Conservation (phyloP, 2,888 invertebrate genomes). For the Tetramorium bicarinatum region DNA sequence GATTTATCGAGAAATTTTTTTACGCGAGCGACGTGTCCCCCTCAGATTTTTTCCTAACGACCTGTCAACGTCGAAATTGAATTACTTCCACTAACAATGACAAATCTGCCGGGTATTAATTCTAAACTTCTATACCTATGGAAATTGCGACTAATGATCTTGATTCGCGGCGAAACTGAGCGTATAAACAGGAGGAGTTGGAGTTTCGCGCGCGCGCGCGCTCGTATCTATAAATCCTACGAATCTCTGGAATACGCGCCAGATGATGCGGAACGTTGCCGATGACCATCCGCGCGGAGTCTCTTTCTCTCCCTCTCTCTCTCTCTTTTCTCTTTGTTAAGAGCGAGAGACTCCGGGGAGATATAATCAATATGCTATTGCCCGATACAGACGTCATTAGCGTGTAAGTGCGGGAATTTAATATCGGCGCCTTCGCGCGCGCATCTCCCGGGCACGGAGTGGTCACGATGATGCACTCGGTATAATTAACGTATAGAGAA, state of each 20-base stretch:
- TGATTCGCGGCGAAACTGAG: background rate
- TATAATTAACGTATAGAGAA: conserved; percentile 74
- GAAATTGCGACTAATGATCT: background rate
- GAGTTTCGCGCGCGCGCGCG: background rate
- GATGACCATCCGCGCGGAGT: background rate
- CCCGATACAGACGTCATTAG: conserved; percentile 52
- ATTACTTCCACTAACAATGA: conserved; percentile 2
- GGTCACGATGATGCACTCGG: conserved; percentile 66
- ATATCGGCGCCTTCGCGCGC: conserved; percentile 61
- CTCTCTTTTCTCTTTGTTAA: background rate
- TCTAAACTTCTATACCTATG: background rate
- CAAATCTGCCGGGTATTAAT: conserved; percentile 1
- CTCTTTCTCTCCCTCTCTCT: background rate
- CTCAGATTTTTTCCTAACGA: conserved; percentile 28
- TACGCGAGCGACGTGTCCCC: background rate
- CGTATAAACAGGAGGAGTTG: background rate
- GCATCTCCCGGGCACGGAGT: conserved; percentile 51
- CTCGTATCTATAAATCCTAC: background rate
- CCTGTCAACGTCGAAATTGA: conserved; percentile 8
- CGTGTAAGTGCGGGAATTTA: conserved; percentile 64
- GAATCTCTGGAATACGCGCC: background rate
- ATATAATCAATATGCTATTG: conserved; percentile 47
- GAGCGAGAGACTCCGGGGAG: background rate
- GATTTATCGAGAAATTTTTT: conserved; percentile 38
- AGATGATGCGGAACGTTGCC: background rate